Percentiles rank a stretch among this genome's conserved stretches.
Conservation (phyloP, 2,113 vertebrate genomes). For the Puma concolor region DNA sequence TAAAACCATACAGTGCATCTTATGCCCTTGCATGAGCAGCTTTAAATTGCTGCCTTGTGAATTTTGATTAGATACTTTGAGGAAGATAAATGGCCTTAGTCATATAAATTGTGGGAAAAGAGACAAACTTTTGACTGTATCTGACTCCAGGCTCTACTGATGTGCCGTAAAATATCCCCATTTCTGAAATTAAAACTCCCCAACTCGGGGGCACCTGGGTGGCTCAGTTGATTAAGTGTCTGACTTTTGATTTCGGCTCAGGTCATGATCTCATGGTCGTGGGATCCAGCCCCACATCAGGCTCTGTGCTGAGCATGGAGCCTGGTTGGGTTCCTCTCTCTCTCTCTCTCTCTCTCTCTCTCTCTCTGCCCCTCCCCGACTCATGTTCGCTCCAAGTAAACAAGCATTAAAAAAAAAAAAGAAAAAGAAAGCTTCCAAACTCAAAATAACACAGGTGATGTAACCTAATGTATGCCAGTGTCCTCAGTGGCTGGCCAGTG, state of each 20-base stretch:
- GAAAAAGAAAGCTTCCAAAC: background rate
- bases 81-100: background rate
- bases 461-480: background rate
- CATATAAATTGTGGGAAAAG: background rate
- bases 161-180: background rate
- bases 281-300: no score
- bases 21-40: background rate
- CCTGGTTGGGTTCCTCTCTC: no score
- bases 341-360: no score
- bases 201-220: no score
- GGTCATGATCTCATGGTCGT: no score
- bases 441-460: background rate
- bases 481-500: background rate
- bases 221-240: no score
- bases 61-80: background rate
- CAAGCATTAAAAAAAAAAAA: no score
- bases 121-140: background rate
- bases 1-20: background rate
- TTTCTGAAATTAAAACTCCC: background rate
- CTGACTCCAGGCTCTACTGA: background rate
- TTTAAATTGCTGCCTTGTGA: constrained; percentile 37
- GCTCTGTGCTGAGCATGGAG: no score
- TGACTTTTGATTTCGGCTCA: no score
- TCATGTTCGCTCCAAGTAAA: no score
- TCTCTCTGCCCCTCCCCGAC: no score